A percentile compares a stretch with the other conserved stretches of the same genome.
These are phyloP conservation scores for Heterotis niloticus DNA, from an alignment of 2,113 vertebrate species.

Conservation along the genomic window DNA sequence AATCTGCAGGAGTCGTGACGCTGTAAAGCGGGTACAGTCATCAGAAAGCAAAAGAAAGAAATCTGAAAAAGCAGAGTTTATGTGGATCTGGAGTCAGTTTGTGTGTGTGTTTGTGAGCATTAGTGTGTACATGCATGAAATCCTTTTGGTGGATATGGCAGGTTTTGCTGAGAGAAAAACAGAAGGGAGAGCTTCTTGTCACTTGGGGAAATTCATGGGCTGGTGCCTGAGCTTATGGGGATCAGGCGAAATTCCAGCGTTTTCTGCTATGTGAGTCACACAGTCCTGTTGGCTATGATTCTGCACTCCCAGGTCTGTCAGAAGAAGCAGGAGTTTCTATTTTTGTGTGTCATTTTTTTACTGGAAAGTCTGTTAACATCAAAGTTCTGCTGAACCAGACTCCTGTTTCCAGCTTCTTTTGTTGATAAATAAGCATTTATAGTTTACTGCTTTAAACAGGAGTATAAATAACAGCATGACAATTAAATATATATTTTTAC, in stretches of 20 bases:
- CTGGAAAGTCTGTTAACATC: too few species aligned
- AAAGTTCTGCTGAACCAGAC: too few species aligned
- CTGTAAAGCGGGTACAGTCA: not conserved
- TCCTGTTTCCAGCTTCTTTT: too few species aligned
- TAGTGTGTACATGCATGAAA: not conserved
- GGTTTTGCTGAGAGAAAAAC: not conserved
- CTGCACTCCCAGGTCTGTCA: not conserved
- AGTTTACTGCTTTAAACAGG: too few species aligned
- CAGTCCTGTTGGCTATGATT: not conserved
- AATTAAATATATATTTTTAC: too few species aligned
- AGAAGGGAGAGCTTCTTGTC: not conserved
- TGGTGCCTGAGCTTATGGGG: not conserved
- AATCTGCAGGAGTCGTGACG: too few species aligned
- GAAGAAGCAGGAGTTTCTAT: too few species aligned
- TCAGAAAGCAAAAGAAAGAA: not conserved
- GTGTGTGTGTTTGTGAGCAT: not conserved
- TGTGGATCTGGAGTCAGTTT: too few species aligned
- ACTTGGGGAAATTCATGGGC: constrained; percentile 10
- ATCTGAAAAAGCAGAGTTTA: not conserved
- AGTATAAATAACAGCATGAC: too few species aligned
- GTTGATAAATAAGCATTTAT: too few species aligned
- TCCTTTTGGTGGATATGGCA: not conserved
- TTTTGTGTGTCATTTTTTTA: too few species aligned
- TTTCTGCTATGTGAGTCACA: not conserved
- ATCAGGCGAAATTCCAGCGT: not conserved